A percentile compares a stretch with the other conserved stretches of the same genome.
phyloP scores from a whole-genome alignment of 2,888 invertebrate species.

The Ichneumoninae sp. region DNA sequence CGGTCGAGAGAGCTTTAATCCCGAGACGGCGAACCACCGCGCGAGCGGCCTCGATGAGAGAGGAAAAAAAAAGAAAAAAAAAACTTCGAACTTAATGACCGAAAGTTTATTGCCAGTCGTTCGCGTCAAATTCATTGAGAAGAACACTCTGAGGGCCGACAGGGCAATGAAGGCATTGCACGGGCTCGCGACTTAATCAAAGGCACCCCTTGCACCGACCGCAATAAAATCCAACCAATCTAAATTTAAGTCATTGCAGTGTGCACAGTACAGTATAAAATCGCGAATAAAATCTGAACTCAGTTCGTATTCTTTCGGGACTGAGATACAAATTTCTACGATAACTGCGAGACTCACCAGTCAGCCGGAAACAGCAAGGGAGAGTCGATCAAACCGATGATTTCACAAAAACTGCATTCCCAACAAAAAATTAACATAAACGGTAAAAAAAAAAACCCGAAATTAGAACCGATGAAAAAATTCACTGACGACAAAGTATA shows the following conservation, averaged over 20 bases:
- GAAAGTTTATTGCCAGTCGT: conserved; percentile 58
- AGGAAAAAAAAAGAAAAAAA: not conserved
- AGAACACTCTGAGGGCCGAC: conserved; percentile 8
- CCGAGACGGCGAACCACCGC: conserved; percentile 18
- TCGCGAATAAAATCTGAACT: not conserved
- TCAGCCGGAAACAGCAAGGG: not conserved
- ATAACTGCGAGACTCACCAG: conserved; percentile 48
- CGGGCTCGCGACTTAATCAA: conserved; percentile 9
- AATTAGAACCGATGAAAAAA: conserved; percentile 17
- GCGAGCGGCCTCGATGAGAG: not conserved
- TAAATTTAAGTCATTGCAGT: not conserved
- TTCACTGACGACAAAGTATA: conserved; percentile 21
- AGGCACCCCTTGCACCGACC: not conserved
- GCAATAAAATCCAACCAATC: conserved; percentile 15
- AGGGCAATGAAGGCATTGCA: conserved; percentile 3
- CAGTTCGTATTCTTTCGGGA: not conserved
- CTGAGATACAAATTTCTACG: not conserved
- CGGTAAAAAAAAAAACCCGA: conserved; percentile 1
- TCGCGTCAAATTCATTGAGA: conserved; percentile 22
- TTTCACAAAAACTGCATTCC: conserved; percentile 61
- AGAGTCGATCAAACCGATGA: conserved; percentile 6
- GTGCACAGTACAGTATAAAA: not conserved
- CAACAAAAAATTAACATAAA: conserved; percentile 42
- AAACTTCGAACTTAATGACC: conserved; percentile 56
- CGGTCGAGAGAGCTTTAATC: conserved; percentile 29